Evolutionary conservation across 2,113 vertebrate genomes (phyloP).

Genomic region (Colaptes auratus): DNA sequence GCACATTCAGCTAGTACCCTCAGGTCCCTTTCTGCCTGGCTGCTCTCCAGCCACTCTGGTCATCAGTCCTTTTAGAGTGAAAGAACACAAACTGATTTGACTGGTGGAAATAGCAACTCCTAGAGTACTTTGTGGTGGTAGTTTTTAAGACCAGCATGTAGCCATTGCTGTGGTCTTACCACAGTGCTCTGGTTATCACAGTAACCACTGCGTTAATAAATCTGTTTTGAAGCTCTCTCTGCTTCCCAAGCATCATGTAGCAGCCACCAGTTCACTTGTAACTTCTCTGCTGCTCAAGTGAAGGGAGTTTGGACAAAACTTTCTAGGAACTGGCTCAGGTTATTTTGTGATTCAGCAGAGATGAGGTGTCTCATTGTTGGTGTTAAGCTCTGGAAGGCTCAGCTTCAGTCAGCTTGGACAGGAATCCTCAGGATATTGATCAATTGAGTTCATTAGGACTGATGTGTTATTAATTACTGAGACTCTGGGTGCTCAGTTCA

Average conservation of each 20-base stretch:
- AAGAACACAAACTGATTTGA: neutral
- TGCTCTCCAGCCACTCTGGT: no score
- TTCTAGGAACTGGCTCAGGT: neutral
- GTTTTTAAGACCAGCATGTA: neutral
- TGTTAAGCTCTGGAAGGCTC: neutral
- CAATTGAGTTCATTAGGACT: neutral
- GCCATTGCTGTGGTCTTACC: neutral
- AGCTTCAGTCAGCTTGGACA: neutral
- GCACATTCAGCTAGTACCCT: no score
- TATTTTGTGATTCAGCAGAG: neutral
- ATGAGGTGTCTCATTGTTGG: neutral
- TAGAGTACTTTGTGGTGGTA: neutral
- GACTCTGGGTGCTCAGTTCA: neutral
- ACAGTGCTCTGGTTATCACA: neutral
- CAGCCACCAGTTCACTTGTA: neutral
- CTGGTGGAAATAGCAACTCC: neutral
- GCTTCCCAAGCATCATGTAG: neutral
- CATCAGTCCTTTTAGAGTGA: neutral
- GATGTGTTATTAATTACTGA: neutral
- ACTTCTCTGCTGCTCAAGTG: neutral
- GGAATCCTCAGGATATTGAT: fast-evolving
- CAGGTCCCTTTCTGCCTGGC: no score
- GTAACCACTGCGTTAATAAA: neutral
- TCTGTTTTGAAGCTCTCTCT: neutral
- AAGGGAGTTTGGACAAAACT: neutral